A percentile compares a stretch with the other conserved stretches of the same genome.
These are phyloP conservation scores for Hirtodrosophila trivittata DNA, from an alignment of 2,888 invertebrate species.

Conservation along the genomic window DNA sequence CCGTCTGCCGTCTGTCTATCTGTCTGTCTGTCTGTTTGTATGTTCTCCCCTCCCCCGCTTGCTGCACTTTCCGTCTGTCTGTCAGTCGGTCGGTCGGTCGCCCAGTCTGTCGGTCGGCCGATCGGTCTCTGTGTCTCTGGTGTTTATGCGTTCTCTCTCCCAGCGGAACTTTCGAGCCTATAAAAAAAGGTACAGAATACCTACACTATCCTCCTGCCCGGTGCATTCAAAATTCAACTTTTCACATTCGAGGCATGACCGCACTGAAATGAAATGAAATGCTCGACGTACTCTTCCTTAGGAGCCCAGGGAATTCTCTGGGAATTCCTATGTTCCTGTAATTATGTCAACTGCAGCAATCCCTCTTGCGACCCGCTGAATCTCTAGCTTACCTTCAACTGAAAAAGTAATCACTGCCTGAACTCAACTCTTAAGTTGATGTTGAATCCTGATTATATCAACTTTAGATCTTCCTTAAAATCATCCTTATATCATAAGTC, in stretches of 20 bases:
- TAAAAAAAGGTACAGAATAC: slow-evolving; percentile 4
- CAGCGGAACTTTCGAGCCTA: slow-evolving; percentile 7
- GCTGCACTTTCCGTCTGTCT: slow-evolving; percentile 18
- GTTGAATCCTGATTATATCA: too few relatives aligned
- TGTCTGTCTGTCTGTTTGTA: slow-evolving; percentile 12
- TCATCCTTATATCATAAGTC: too few relatives aligned
- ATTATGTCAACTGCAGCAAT: too few relatives aligned
- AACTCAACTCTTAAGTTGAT: too few relatives aligned
- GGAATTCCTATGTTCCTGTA: too few relatives aligned
- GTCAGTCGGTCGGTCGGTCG: slow-evolving; percentile 2
- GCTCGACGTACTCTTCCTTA: too few relatives aligned
- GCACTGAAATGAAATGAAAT: too few relatives aligned
- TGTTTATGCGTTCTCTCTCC: slow-evolving; percentile 6
- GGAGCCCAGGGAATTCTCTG: slow-evolving; percentile 10
- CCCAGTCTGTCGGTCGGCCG: background rate
- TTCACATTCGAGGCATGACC: too few relatives aligned
- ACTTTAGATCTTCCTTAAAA: too few relatives aligned
- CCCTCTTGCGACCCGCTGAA: too few relatives aligned
- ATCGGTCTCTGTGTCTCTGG: slow-evolving; percentile 11
- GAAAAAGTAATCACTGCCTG: slow-evolving; percentile 1
- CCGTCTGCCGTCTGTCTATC: background rate
- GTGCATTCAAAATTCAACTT: too few relatives aligned
- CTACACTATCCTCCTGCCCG: slow-evolving; percentile 9
- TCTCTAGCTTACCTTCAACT: background rate
- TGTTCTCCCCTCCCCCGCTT: slow-evolving; percentile 21